Percentiles rank a stretch among this genome's conserved stretches.
phyloP scores from a whole-genome alignment of 2,113 vertebrate genomes.

The Poeciliopsis retropinna region DNA sequence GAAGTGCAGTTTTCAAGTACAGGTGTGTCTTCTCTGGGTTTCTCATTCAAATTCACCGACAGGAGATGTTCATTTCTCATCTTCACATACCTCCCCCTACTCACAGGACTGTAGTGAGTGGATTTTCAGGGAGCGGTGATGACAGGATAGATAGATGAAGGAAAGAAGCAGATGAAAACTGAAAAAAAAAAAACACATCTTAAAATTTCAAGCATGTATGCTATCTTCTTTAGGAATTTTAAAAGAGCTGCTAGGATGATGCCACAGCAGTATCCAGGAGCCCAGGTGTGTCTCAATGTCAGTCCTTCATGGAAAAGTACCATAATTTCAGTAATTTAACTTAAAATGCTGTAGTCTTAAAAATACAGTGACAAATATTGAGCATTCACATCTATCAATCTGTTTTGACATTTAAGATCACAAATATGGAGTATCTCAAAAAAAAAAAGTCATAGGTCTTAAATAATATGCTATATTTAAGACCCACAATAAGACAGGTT shows the following conservation, averaged over 20 bases:
- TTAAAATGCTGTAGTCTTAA: not conserved
- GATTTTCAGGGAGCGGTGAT: slow-evolving; percentile 60
- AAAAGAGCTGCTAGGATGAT: slow-evolving; percentile 13
- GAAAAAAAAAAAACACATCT: slow-evolving; percentile 47
- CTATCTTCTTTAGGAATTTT: slow-evolving; percentile 27
- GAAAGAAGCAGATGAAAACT: slow-evolving; percentile 66
- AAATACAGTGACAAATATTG: not conserved
- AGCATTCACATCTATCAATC: not conserved
- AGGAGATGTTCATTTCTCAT: slow-evolving; percentile 48
- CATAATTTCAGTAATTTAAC: not conserved
- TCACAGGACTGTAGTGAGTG: slow-evolving; percentile 43
- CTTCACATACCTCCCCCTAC: slow-evolving; percentile 51
- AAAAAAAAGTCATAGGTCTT: too few species aligned
- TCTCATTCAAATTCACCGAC: not conserved
- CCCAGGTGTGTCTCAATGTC: too few species aligned
- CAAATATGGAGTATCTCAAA: not conserved
- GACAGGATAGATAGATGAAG: slow-evolving; percentile 68
- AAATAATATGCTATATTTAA: not conserved
- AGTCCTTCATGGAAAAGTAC: too few species aligned
- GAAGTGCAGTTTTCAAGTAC: not conserved
- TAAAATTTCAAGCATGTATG: slow-evolving; percentile 53
- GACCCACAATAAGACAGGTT: not conserved
- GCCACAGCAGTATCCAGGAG: slow-evolving; percentile 1
- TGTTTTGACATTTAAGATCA: not conserved
- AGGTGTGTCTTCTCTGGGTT: not conserved